Conservation (phyloP, 1,140 invertebrate genomes). For the Manduca sexta region DNA sequence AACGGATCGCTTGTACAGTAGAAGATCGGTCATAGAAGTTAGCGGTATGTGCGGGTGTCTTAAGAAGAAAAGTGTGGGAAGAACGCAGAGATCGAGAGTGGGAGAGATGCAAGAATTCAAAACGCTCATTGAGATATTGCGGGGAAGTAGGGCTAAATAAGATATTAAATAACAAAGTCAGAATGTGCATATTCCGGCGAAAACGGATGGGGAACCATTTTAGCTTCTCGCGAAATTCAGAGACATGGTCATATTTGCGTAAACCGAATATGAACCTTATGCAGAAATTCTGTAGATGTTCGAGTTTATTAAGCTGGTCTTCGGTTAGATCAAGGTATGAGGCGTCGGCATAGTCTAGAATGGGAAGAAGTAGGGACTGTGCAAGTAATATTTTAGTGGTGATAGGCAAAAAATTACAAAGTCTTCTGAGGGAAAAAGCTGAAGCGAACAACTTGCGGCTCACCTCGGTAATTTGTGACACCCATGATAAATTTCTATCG, state of each 20-base stretch:
- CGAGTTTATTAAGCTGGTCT: constrained; percentile 8
- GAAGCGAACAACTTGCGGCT: constrained; percentile 12
- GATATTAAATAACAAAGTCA: too few relatives aligned
- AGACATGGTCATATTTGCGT: background rate
- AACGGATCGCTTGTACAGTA: too few relatives aligned
- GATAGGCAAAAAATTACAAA: constrained; percentile 10
- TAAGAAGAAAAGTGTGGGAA: too few relatives aligned
- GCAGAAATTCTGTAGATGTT: constrained; percentile 14
- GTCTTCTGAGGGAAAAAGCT: background rate
- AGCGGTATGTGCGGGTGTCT: too few relatives aligned
- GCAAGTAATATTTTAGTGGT: constrained; percentile 13
- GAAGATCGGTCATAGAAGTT: too few relatives aligned
- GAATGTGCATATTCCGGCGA: too few relatives aligned
- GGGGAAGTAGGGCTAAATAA: too few relatives aligned
- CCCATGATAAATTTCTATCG: constrained; percentile 12
- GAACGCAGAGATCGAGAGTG: too few relatives aligned
- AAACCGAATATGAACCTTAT: constrained; percentile 14
- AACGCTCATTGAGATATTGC: too few relatives aligned
- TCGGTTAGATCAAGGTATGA: constrained; percentile 10
- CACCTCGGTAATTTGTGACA: constrained; percentile 6
- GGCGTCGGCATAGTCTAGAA: constrained; percentile 13
- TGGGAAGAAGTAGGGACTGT: constrained; percentile 9
- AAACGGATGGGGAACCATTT: too few relatives aligned
- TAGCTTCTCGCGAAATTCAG: too few relatives aligned
- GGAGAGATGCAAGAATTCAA: too few relatives aligned